phyloP scores from a whole-genome alignment of 1,140 invertebrate species.

The Magallana ariakensis region DNA sequence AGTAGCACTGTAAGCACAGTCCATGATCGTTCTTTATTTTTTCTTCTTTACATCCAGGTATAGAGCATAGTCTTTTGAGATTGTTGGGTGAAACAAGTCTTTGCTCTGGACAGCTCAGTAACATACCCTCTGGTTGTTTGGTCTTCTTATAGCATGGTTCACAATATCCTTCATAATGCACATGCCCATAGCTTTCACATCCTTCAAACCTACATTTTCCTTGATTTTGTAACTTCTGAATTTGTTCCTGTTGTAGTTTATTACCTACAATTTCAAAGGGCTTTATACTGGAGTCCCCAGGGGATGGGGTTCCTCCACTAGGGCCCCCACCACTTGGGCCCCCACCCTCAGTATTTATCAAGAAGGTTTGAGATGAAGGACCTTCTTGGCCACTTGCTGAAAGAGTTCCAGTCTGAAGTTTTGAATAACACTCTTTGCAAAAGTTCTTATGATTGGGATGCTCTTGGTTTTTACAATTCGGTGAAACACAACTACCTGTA shows the following conservation, averaged over 20 bases:
- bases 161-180: slow-evolving; percentile 22
- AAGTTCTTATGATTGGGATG: neutral
- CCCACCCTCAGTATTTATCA: slow-evolving; percentile 23
- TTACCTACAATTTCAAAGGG: neutral
- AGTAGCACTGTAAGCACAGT: slow-evolving; percentile 49
- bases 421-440: slow-evolving; percentile 17
- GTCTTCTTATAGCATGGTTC: slow-evolving; percentile 2
- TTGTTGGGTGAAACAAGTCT: neutral
- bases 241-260: neutral
- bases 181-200: slow-evolving; percentile 13
- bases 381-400: slow-evolving; percentile 4
- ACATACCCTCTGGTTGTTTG: neutral
- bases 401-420: neutral
- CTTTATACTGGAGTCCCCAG: neutral
- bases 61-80: slow-evolving; percentile 59
- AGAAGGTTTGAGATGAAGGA: slow-evolving; percentile 50
- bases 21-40: slow-evolving; percentile 45
- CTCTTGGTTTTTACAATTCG: slow-evolving; percentile 5
- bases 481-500: neutral
- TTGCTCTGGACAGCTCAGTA: neutral
- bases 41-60: slow-evolving; percentile 61
- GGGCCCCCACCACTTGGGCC: neutral
- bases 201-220: neutral
- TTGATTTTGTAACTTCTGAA: neutral
- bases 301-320: slow-evolving; percentile 31